phyloP scores from a whole-genome alignment of 1,140 invertebrate genomes.

The Bombus affinis region DNA sequence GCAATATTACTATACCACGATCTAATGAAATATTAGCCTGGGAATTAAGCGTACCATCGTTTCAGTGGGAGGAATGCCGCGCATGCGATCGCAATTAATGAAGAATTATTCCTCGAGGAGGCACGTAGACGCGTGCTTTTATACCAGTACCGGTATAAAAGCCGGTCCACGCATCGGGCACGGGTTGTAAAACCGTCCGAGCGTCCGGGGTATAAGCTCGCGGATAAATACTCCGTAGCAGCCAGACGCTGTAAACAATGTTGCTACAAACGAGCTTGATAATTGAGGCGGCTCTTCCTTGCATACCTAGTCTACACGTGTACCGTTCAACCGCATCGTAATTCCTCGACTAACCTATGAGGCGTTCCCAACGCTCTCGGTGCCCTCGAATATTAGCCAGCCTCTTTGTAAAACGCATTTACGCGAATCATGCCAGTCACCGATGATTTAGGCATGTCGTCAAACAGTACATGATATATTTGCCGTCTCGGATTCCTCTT shows the following conservation, averaged over 20 bases:
- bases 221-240: constrained; percentile 59
- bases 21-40: constrained; percentile 53
- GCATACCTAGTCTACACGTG: background rate
- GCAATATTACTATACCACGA: background rate
- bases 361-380: background rate
- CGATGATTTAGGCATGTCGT: background rate
- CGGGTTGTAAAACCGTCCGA: constrained; percentile 55
- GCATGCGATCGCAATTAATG: constrained; percentile 41
- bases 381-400: constrained; percentile 19
- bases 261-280: constrained; percentile 66
- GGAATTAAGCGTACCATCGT: constrained; percentile 47
- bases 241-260: constrained; percentile 63
- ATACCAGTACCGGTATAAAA: background rate
- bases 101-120: constrained; percentile 56
- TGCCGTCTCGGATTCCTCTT: background rate
- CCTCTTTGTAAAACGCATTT: background rate
- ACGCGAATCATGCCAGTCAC: background rate
- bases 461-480: background rate
- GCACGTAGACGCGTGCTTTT: constrained; percentile 36
- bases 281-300: constrained; percentile 58
- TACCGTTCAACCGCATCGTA: constrained; percentile 54
- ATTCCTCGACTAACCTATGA: constrained; percentile 32
- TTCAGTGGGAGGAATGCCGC: constrained; percentile 45
- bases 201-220: constrained; percentile 45
- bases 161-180: constrained; percentile 28